These are phyloP conservation scores for Telmatherina bonti DNA, from an alignment of 2,797 vertebrate genomes.

Conservation along the genomic window DNA sequence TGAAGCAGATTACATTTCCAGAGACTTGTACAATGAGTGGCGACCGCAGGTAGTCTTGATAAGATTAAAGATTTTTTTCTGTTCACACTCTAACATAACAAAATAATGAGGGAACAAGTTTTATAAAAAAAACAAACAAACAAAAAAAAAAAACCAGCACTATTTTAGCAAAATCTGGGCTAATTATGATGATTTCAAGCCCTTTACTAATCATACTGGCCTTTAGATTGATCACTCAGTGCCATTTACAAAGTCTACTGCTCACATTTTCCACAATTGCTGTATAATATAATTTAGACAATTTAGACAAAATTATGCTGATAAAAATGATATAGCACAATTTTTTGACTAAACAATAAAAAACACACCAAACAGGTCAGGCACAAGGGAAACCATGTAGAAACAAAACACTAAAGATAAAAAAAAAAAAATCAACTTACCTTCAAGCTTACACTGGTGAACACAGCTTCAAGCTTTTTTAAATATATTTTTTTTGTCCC, in stretches of 20 bases:
- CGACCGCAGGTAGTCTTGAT: slow-evolving; percentile 22
- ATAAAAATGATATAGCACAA: too few species aligned
- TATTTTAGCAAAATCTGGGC: slow-evolving; percentile 37
- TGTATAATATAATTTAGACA: background rate
- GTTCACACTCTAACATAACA: slow-evolving; percentile 13
- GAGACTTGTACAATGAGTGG: slow-evolving; percentile 15
- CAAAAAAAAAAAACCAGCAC: background rate
- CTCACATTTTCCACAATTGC: slow-evolving; percentile 6
- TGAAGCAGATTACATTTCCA: slow-evolving; percentile 41
- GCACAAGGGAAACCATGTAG: background rate
- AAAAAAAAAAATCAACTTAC: slow-evolving; percentile 51
- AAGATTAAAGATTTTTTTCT: slow-evolving; percentile 4
- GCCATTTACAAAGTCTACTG: slow-evolving; percentile 41
- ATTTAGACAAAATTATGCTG: background rate
- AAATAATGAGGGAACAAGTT: background rate
- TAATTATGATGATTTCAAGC: slow-evolving; percentile 52
- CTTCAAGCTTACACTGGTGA: slow-evolving; percentile 47
- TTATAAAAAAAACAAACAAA: background rate
- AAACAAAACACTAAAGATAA: background rate
- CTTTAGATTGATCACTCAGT: slow-evolving; percentile 55
- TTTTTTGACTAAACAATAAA: too few species aligned
- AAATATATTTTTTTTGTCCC: too few species aligned
- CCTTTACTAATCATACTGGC: slow-evolving; percentile 49
- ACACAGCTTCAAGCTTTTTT: slow-evolving; percentile 14
- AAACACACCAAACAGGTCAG: background rate